Base-by-base conservation (phyloP, 2,797 vertebrate species). In the Loriculus beryllinus region DNA sequence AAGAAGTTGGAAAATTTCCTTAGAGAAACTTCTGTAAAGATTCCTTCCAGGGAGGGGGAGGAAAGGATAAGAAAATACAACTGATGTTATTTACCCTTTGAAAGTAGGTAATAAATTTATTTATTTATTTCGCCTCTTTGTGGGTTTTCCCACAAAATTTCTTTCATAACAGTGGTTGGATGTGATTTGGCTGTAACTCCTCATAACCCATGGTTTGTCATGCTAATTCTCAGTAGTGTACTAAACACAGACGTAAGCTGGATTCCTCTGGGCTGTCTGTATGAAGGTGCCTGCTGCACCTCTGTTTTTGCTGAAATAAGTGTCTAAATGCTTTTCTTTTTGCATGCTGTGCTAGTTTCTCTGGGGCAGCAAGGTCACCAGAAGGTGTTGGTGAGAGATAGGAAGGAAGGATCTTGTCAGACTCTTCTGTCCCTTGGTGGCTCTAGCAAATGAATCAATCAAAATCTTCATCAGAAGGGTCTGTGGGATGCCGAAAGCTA, bases 401-500 rank as follows among this genome's bases (percentile, higher is more conserved):
- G 72, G 43, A n/a, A 54, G n/a, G 39, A 77, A 71, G 62, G 70
- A 92, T 33, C 28, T 19, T 2, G 3, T 71, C n/a, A 15, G 37
- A 23, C 18, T 47, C 26, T 31, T 62, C 42, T 72, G 42, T 57
- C 79, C 23, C 47, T 75, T 29, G 65, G 35, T 40, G 57, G 39
- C 81, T 81, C 28, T 49, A 71, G 12, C 75, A 56, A 75, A 86
- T 1, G 1, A 88, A 63, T 63, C 33, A 9, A 43, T 82, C 35
- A 70, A 63, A 80, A 43, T 40, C 48, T 75, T 68, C 3, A 65
- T 62, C 25, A 64, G 51, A 77, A 85, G 9, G 47, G 25, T 64
- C 15, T 2, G 2, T 10, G 26, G 51, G 15, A 48, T 67, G n/a
- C 42, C 1, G 10, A 15, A 35, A 0, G 37, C 54, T 20, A 20